These are phyloP conservation scores for Montipora capricornis DNA, from an alignment of 64 coral and sea anemone species.

Conservation along the genomic window DNA sequence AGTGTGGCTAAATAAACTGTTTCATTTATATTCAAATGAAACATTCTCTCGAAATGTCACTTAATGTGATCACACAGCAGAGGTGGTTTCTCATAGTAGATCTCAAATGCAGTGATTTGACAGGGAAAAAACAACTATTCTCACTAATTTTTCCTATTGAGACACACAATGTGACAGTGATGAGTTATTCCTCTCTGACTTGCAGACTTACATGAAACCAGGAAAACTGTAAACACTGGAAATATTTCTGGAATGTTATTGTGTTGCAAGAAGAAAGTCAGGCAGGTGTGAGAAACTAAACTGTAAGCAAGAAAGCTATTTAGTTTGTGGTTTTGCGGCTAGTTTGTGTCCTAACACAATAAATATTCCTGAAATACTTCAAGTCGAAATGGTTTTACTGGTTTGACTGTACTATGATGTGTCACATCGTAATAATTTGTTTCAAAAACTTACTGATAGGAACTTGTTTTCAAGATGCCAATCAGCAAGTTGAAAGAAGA, in stretches of 20 bases:
- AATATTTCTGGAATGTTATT: no score
- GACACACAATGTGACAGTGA: neutral
- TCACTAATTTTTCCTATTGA: neutral
- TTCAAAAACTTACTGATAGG: conserved; percentile 33
- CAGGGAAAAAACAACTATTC: no score
- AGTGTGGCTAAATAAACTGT: neutral
- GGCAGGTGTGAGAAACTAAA: neutral
- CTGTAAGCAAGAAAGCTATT: no score
- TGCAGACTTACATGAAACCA: neutral
- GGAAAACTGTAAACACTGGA: no score
- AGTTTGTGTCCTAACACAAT: neutral
- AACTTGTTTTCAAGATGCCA: conserved; percentile 83
- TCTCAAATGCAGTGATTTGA: no score
- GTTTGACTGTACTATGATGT: neutral
- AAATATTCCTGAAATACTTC: neutral
- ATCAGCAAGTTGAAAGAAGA: conserved; percentile 75
- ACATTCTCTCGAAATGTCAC: no score
- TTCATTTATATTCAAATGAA: no score
- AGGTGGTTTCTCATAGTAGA: no score
- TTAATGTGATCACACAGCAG: no score
- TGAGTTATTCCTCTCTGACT: neutral
- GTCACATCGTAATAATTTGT: neutral
- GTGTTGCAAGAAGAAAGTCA: conserved; percentile 9
- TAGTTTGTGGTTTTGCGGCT: neutral
- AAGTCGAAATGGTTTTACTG: neutral